phyloP scores from a whole-genome alignment of 53 echinoderm and acorn worm species.

The Glandiceps talaboti region DNA sequence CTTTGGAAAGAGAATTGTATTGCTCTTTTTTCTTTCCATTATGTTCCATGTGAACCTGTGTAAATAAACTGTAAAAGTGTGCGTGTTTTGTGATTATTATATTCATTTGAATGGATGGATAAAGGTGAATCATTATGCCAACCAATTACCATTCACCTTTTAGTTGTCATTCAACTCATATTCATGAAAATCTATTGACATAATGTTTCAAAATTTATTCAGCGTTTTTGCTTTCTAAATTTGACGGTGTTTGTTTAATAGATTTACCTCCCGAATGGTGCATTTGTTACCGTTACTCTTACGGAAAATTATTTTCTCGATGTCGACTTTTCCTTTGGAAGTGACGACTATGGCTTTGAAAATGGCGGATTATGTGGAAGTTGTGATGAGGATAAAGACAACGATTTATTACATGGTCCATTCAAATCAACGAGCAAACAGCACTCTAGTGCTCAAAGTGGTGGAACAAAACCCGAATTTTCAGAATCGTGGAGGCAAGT shows the following conservation, averaged over 20 bases:
- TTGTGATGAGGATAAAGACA: not conserved
- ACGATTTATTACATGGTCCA: not conserved
- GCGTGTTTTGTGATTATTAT: no score
- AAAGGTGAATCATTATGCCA: no score
- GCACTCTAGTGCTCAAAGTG: not conserved
- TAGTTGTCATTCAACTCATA: no score
- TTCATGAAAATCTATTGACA: not conserved
- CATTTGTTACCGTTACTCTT: not conserved
- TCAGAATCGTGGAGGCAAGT: not conserved
- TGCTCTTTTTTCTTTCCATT: no score
- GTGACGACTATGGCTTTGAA: not conserved
- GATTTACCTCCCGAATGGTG: not conserved
- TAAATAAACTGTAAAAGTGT: no score
- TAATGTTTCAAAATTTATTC: no score
- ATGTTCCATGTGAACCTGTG: no score
- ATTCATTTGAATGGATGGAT: no score
- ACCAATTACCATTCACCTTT: no score
- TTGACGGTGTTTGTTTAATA: not conserved
- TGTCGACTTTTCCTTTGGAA: not conserved
- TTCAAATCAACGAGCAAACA: not conserved
- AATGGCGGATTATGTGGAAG: not conserved
- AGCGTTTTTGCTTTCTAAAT: not conserved
- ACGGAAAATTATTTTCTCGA: not conserved
- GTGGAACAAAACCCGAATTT: not conserved
- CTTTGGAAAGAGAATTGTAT: no score